Evolutionary conservation across 2,797 vertebrate species (phyloP).

Genomic region (Ctenosaura bakeri): DNA sequence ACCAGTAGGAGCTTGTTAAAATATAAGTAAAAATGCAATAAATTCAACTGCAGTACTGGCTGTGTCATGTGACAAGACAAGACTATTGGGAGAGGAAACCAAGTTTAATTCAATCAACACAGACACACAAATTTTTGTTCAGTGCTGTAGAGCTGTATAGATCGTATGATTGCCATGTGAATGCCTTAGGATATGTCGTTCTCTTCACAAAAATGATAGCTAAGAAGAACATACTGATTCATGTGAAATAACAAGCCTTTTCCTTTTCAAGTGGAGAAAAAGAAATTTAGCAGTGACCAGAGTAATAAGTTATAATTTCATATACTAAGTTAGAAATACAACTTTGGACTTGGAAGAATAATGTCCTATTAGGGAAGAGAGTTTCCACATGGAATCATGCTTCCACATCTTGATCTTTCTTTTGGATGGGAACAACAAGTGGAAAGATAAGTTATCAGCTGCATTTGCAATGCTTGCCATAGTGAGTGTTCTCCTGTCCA

Average conservation of each 20-base stretch:
- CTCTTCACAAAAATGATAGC: conserved; percentile 23
- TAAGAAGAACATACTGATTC: conserved; percentile 43
- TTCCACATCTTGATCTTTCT: background rate
- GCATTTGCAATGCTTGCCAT: background rate
- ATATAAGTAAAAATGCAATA: conserved; percentile 8
- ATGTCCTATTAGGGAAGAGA: too few species aligned
- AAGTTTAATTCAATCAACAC: conserved; percentile 19
- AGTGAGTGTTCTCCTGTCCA: background rate
- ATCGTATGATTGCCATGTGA: background rate
- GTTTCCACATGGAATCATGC: background rate
- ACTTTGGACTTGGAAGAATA: background rate
- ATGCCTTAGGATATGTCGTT: conserved; percentile 10
- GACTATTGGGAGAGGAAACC: background rate
- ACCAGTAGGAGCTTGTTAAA: conserved; percentile 15
- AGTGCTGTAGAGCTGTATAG: conserved; percentile 2
- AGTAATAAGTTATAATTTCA: background rate
- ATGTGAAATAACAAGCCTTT: fast-evolving
- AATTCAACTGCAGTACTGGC: background rate
- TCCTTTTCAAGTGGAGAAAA: background rate
- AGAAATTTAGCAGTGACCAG: background rate
- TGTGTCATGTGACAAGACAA: background rate
- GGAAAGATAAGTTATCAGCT: background rate
- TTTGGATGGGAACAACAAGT: background rate
- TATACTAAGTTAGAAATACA: background rate
- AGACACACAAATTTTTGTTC: conserved; percentile 36